Evolutionary conservation across 2,113 vertebrate species (phyloP), one percentile per base, ranked within the genome.

Genomic region (Cinclus cinclus): DNA sequence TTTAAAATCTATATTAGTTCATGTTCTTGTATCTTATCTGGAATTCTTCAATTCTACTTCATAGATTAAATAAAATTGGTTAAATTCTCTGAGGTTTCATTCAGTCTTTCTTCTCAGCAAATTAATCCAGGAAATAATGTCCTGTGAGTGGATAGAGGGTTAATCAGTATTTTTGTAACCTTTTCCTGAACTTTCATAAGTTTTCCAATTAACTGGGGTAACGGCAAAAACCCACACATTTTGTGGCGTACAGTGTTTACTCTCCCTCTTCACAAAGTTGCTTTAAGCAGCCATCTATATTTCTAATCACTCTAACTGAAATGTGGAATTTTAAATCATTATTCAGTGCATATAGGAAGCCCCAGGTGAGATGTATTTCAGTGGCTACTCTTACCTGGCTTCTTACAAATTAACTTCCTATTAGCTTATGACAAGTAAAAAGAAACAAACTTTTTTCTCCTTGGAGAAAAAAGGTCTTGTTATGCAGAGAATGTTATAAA

Each of bases 121-220:
- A 94, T 97, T 96, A 96, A 96, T 92, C 53, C 69, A 91, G 46
- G 53, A 86, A 47, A 87, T 74, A 49, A 76, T 44, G 88, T 94
- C 56, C 63, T 92, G 89, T 0, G 1, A 90, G 88, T 83, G 31
- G 87, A 74, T 83, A 94, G 87, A 94, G 91, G 87, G 95, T 96
- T 96, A 92, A 97, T 94, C 65, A 76, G 94, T 98, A 96, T 98
- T 98, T 98, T 93, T 44, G 62, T 98, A 98, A 98, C 98, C 98
- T 97, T 97, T 96, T 91, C 37, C 49, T 97, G 97, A 98, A 98
- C 98, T 97, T 95, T 97, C 87, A 55, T 90, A 97, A 98, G 94
- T 97, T 97, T 92, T 94, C 86, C 96, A 98, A 92, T 97, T 98
- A 98, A 98, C 97, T 97, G 97, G 96, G 95, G 96, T 97, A 98